A percentile compares a stretch with the other conserved stretches of the same genome.
Evolutionary conservation across 2,797 vertebrate species (phyloP).

Genomic region (Falco peregrinus): DNA sequence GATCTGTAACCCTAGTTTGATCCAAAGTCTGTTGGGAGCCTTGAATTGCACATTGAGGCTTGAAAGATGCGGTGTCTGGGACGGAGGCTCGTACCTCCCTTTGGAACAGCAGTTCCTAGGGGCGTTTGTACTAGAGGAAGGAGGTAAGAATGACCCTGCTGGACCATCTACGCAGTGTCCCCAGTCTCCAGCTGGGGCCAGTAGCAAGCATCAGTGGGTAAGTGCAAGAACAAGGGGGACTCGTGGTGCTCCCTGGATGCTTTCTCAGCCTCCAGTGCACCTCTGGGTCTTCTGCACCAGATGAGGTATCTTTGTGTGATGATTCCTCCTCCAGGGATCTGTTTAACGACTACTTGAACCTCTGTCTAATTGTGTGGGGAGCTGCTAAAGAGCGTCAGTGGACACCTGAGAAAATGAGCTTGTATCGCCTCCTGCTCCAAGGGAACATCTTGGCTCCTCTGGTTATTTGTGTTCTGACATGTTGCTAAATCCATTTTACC

Average conservation of each 20-base stretch:
- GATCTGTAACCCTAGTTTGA: background rate
- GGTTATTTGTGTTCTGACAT: background rate
- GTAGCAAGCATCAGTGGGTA: background rate
- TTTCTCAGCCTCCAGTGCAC: background rate
- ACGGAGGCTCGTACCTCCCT: background rate
- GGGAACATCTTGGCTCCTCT: background rate
- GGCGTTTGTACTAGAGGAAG: background rate
- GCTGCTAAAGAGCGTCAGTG: background rate
- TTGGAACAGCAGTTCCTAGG: background rate
- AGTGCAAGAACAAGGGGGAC: background rate
- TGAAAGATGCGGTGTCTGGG: background rate
- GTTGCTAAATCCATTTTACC: background rate
- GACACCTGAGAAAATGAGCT: background rate
- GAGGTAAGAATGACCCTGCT: background rate
- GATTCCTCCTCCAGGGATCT: background rate
- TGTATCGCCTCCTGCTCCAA: background rate
- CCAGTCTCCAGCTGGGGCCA: background rate
- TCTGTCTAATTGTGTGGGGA: background rate
- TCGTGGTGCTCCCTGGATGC: accelerated
- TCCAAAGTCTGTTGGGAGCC: background rate
- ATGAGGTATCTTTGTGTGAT: background rate
- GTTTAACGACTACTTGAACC: background rate
- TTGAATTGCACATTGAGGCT: background rate
- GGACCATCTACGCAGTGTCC: background rate
- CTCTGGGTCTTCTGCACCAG: background rate